These are phyloP conservation scores for Acrossocheilus fasciatus DNA, from an alignment of 2,797 vertebrate genomes.

Conservation along the genomic window DNA sequence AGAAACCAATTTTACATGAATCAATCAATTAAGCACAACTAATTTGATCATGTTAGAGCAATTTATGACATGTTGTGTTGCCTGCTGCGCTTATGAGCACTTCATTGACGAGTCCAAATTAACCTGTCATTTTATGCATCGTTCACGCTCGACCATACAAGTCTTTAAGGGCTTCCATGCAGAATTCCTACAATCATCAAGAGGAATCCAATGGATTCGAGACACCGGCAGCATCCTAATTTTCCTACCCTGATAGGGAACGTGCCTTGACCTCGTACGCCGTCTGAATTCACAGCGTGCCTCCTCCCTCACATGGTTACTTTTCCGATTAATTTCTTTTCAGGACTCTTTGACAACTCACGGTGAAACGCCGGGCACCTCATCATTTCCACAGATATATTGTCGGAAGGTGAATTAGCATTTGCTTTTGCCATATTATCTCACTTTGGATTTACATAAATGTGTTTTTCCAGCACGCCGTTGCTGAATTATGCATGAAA, in stretches of 20 bases:
- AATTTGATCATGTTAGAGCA: constrained; percentile 17
- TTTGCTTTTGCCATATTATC: constrained; percentile 73
- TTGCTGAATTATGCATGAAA: constrained; percentile 75
- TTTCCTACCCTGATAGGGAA: background rate
- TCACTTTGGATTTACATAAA: constrained; percentile 80
- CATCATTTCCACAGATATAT: constrained; percentile 60
- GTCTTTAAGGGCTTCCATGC: background rate
- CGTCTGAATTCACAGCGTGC: background rate
- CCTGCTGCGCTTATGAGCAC: background rate
- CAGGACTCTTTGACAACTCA: background rate
- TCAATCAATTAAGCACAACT: background rate
- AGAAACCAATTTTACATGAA: background rate
- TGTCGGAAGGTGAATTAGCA: constrained; percentile 75
- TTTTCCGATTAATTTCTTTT: constrained; percentile 28
- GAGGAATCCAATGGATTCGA: background rate
- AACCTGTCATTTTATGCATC: background rate
- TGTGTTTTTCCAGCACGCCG: constrained; percentile 68
- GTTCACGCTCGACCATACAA: background rate
- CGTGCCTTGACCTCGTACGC: background rate
- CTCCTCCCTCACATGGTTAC: background rate
- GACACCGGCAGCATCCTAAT: background rate
- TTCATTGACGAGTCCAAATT: background rate
- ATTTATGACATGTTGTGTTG: background rate
- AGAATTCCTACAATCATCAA: background rate
- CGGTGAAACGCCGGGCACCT: background rate